Percentiles rank a stretch among this genome's conserved stretches.
Conservation (phyloP, 2,888 invertebrate genomes). For the Torymus tubicola region DNA sequence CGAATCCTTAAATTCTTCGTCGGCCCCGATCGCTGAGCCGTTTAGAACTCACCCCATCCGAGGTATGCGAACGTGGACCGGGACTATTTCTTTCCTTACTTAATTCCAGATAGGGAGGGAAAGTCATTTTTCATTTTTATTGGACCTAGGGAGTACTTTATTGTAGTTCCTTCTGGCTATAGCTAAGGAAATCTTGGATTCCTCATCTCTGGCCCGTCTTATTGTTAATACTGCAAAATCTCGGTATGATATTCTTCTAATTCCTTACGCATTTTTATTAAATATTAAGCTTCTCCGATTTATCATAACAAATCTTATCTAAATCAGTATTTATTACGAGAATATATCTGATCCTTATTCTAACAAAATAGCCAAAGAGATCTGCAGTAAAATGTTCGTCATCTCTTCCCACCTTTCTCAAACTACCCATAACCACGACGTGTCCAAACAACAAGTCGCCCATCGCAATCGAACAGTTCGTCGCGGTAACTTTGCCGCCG, state of each 20-base stretch:
- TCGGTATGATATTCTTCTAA: slow-evolving; percentile 1
- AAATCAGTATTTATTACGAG: too few species aligned
- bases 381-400: too few species aligned
- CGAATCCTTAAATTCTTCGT: slow-evolving; percentile 45
- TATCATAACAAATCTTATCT: too few species aligned
- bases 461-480: slow-evolving; percentile 1
- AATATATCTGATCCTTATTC: too few species aligned
- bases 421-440: too few species aligned
- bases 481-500: slow-evolving; percentile 14
- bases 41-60: slow-evolving; percentile 44
- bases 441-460: too few species aligned
- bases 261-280: slow-evolving; percentile 22
- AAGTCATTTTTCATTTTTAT: slow-evolving; percentile 65
- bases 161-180: slow-evolving; percentile 54
- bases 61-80: slow-evolving; percentile 48
- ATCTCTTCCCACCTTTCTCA: too few species aligned
- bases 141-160: slow-evolving; percentile 61
- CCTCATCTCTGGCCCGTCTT: slow-evolving; percentile 36
- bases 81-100: slow-evolving; percentile 60
- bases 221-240: slow-evolving; percentile 11
- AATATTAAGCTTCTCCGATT: neutral
- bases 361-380: too few species aligned
- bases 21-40: slow-evolving; percentile 36
- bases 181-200: slow-evolving; percentile 41
- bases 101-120: slow-evolving; percentile 61